Evolutionary conservation across 2,888 invertebrate species (phyloP).

Genomic region (Pristionchus arcanus): DNA sequence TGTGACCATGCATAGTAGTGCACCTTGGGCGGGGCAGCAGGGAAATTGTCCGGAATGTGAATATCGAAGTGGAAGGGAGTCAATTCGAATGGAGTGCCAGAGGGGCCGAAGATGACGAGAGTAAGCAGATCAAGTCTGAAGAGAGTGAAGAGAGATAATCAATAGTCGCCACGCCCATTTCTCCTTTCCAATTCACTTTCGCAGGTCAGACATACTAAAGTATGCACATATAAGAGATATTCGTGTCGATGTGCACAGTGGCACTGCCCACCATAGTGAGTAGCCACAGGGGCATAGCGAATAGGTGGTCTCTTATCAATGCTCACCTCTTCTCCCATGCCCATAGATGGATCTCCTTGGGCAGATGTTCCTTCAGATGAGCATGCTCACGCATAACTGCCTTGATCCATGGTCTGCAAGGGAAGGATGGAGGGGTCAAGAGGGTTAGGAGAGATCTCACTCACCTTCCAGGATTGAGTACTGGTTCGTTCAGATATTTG

Average conservation of each 20-base stretch:
- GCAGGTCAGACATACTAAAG: too few species aligned
- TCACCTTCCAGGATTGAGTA: constrained; percentile 7
- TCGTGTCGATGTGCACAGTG: neutral
- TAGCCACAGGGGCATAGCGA: neutral
- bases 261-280: neutral
- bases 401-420: constrained; percentile 34
- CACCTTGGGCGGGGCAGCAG: constrained; percentile 57
- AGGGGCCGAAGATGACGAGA: constrained; percentile 57
- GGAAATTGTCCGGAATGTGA: constrained; percentile 54
- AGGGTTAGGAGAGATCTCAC: neutral
- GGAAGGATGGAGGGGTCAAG: too few species aligned
- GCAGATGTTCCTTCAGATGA: constrained; percentile 56
- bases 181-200: neutral
- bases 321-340: constrained; percentile 56
- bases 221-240: neutral
- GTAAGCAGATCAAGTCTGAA: constrained; percentile 58
- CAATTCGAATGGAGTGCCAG: constrained; percentile 58
- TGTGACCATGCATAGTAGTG: constrained; percentile 46
- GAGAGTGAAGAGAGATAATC: neutral
- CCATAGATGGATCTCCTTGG: constrained; percentile 58
- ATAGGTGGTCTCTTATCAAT: neutral
- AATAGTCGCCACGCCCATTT: neutral
- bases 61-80: constrained; percentile 60
- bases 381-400: constrained; percentile 54
- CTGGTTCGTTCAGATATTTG: constrained; percentile 15